phyloP scores from a whole-genome alignment of 2,797 vertebrate genomes.

The Muscicapa comitata region DNA sequence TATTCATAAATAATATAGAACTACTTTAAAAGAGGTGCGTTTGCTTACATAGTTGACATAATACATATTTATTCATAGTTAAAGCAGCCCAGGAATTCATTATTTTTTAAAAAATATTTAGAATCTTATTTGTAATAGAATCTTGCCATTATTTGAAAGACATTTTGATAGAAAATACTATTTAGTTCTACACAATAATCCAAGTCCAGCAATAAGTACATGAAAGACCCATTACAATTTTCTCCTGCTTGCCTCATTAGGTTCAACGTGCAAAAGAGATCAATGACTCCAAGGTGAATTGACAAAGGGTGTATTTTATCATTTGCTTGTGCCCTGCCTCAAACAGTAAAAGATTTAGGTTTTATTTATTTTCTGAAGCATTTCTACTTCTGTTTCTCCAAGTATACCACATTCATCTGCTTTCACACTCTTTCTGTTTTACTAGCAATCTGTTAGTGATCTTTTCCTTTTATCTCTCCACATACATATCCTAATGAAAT shows the following conservation, averaged over 20 bases:
- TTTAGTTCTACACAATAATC: constrained; percentile 37
- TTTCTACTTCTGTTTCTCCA: constrained; percentile 65
- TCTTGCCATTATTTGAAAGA: background rate
- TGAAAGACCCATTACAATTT: constrained; percentile 34
- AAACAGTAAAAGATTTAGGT: constrained; percentile 38
- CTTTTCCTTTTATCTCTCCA: constrained; percentile 67
- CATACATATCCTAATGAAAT: constrained; percentile 70
- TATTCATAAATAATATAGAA: background rate
- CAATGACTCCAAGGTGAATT: constrained; percentile 55
- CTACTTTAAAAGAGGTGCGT: background rate
- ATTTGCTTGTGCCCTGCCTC: constrained; percentile 8
- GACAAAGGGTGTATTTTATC: constrained; percentile 59
- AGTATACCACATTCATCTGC: constrained; percentile 53
- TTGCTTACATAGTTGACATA: background rate
- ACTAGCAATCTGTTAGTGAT: constrained; percentile 65
- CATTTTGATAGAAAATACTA: background rate
- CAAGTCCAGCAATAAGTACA: background rate
- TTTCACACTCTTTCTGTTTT: constrained; percentile 57
- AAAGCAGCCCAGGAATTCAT: background rate
- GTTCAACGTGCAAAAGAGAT: constrained; percentile 56
- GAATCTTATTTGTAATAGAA: background rate
- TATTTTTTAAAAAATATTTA: background rate
- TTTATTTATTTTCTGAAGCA: constrained; percentile 51
- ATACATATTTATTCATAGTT: background rate
- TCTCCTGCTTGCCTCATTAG: constrained; percentile 65